Percentiles rank a stretch among this genome's conserved stretches.
phyloP scores from a whole-genome alignment of 2,113 vertebrate genomes.

The Irena cyanogastra region DNA sequence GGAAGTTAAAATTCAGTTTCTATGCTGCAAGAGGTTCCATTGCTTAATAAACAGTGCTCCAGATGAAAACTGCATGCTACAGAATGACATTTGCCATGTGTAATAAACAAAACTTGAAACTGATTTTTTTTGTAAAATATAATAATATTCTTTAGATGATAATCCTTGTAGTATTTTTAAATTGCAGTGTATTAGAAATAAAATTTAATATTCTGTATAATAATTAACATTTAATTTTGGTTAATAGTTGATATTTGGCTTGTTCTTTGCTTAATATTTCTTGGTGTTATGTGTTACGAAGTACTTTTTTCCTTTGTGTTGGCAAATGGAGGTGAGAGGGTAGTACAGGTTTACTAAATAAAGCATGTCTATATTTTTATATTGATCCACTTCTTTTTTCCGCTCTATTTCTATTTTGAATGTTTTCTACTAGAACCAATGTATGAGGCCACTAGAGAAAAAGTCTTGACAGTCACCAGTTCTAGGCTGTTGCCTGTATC shows the following conservation, averaged over 20 bases:
- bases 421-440: not conserved
- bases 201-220: not conserved
- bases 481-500: not conserved
- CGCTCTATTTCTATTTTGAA: not conserved
- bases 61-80: not conserved
- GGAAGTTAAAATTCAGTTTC: not conserved
- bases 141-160: not conserved
- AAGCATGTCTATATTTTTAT: not conserved
- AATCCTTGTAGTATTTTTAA: not conserved
- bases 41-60: not conserved
- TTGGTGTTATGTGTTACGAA: not conserved
- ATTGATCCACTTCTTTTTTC: not conserved
- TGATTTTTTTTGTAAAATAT: not conserved
- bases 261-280: not conserved
- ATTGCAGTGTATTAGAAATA: not conserved
- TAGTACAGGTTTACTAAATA: not conserved
- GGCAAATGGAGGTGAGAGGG: not conserved
- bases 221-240: not conserved
- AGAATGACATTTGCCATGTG: not conserved
- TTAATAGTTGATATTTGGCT: not conserved
- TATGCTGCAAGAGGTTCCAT: not conserved
- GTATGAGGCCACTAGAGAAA: not conserved
- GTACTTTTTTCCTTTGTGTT: not conserved
- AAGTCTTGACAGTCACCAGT: not conserved
- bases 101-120: not conserved